Conservation (phyloP, 2,888 invertebrate species). For the Nephrocerus scutellatus region DNA sequence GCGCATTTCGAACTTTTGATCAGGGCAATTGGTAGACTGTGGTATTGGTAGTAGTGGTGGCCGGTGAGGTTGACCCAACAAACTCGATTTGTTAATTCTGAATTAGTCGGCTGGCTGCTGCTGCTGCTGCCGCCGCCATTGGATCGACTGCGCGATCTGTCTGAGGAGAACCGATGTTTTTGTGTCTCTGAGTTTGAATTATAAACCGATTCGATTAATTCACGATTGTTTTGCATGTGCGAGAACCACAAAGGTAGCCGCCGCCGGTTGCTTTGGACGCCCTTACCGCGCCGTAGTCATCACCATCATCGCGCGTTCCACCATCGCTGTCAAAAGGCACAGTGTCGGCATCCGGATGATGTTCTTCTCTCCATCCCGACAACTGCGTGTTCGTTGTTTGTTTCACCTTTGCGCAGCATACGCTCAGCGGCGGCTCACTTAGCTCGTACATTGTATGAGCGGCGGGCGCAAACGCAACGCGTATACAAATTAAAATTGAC, state of each 20-base stretch:
- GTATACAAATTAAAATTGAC: constrained; percentile 16
- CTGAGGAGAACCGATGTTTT: constrained; percentile 4
- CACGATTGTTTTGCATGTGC: constrained; percentile 22
- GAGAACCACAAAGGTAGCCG: no score
- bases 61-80: background rate
- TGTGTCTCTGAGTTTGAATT: constrained; percentile 17
- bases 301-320: constrained; percentile 15
- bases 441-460: constrained; percentile 3
- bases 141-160: constrained; percentile 5
- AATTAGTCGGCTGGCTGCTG: no score
- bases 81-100: constrained; percentile 1
- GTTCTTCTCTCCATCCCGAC: constrained; percentile 1
- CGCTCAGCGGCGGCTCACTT: constrained; percentile 1
- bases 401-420: constrained; percentile 4
- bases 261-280: constrained; percentile 11
- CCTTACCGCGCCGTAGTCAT: background rate
- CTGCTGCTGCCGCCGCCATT: constrained; percentile 8
- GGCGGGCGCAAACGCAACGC: no score
- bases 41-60: background rate
- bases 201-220: constrained; percentile 23
- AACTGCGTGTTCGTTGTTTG: background rate
- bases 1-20: no score
- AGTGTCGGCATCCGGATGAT: constrained; percentile 12
- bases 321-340: constrained; percentile 11
- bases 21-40: background rate